A percentile compares a stretch with the other conserved stretches of the same genome.
These are phyloP conservation scores for Dermochelys coriacea DNA, from an alignment of 2,797 vertebrate genomes.

Conservation along the genomic window DNA sequence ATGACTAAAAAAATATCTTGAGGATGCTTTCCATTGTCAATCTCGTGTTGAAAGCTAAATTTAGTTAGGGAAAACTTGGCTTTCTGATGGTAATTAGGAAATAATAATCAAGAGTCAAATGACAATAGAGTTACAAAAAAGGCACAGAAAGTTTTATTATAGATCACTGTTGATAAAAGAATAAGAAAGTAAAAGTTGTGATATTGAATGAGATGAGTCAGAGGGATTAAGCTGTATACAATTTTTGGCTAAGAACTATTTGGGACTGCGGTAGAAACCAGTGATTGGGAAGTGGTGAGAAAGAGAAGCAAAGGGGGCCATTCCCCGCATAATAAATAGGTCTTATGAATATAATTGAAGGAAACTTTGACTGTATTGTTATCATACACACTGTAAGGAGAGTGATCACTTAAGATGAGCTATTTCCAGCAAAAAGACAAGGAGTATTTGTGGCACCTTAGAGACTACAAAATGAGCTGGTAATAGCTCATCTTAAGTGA, in stretches of 20 bases:
- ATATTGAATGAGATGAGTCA: fast-evolving
- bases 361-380: not conserved
- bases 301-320: fast-evolving
- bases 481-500: too few relatives aligned
- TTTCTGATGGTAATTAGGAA: fast-evolving
- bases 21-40: not conserved
- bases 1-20: not conserved
- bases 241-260: not conserved
- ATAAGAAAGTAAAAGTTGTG: fast-evolving
- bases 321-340: not conserved
- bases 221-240: not conserved
- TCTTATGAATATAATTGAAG: not conserved
- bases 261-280: not conserved
- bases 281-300: not conserved
- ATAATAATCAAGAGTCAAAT: fast-evolving
- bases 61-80: fast-evolving
- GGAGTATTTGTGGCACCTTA: too few relatives aligned
- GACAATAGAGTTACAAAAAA: fast-evolving
- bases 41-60: fast-evolving
- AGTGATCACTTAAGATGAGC: too few relatives aligned
- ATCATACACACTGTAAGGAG: too few relatives aligned
- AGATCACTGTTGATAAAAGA: fast-evolving
- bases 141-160: fast-evolving
- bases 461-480: too few relatives aligned
- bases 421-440: too few relatives aligned